phyloP scores from a whole-genome alignment of 2,888 invertebrate species.

The Sthenelais limicola region DNA sequence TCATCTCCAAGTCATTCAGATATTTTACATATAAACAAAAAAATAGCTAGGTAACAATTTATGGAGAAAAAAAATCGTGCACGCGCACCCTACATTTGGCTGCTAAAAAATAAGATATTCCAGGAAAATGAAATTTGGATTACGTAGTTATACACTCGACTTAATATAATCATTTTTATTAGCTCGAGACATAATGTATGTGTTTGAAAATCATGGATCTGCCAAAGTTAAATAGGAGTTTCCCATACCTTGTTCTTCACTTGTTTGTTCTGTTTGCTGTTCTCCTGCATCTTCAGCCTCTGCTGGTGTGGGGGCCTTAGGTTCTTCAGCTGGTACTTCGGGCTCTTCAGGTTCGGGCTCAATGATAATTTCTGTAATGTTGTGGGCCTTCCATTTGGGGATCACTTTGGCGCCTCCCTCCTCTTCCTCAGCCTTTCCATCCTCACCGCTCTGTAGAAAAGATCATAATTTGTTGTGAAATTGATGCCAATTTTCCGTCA shows the following conservation, averaged over 20 bases:
- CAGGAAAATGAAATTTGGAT: not conserved
- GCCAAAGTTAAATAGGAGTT: no score
- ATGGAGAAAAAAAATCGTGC: no score
- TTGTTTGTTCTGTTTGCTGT: constrained; percentile 22
- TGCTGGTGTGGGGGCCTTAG: constrained; percentile 9
- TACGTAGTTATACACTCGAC: no score
- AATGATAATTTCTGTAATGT: constrained; percentile 65
- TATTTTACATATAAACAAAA: no score
- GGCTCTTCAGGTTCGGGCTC: constrained; percentile 62
- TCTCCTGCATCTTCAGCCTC: not conserved
- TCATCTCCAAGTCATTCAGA: no score
- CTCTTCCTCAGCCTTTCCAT: constrained; percentile 58
- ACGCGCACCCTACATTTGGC: not conserved
- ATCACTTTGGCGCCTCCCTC: constrained; percentile 62
- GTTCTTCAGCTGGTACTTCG: not conserved
- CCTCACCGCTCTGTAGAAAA: constrained; percentile 54
- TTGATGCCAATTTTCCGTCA: not conserved
- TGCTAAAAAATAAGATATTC: not conserved
- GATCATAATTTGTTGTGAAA: not conserved
- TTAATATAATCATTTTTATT: no score
- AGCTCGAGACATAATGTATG: no score
- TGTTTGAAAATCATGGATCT: no score
- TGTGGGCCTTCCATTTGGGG: constrained; percentile 70
- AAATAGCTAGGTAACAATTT: no score
- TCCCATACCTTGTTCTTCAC: not conserved